Base-by-base conservation (phyloP, 2,888 invertebrate genomes). In the Cerastis rubricosa region DNA sequence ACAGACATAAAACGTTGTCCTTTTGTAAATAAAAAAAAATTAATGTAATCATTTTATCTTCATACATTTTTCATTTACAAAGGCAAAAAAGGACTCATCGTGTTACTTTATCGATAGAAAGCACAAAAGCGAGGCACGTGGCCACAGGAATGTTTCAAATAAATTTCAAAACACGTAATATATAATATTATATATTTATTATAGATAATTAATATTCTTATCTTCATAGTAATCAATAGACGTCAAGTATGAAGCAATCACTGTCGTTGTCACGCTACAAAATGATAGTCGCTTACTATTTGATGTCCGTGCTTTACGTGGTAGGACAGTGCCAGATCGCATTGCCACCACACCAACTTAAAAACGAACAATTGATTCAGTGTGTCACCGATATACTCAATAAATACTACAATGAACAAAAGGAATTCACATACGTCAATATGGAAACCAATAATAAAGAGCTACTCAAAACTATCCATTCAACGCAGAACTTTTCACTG, bases 361-460 rank as follows among this genome's bases (percentile, higher is more conserved):
- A 76, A 47, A 57, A 84, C 2, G 49, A 72, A 19, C 3, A 63
- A 57, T 35, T 87, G 17, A 66, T 51, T 35, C 54, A 72, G 19
- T 87, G 87, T 78, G 49, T 86, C 17, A 76, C 63, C 12, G 7
- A 14, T 19, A 68, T 86, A 68, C 78, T 87, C 7, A 25, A 76
- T 9, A 70, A 66, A 82, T 84, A 85, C 70, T 87, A 75, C 35
- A 19, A 43, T 29, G 72, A 80, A 47, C 64, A 67, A 29, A 81
- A 43, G 51, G 81, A 88, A 68, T 29, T 88, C 22, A 86, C 87
- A 14, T 81, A 85, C 45, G 76, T 86, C 2, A 64, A 77, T 61
- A 81, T 86, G 69, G 68, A 81, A 25, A 66, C 35, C 1, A 40
- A 75, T 17, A 68, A 82, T 61, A 75, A 76, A 45, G 74, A 73